phyloP scores from a whole-genome alignment of 2,888 invertebrate species.

The Drosophila bunnanda region DNA sequence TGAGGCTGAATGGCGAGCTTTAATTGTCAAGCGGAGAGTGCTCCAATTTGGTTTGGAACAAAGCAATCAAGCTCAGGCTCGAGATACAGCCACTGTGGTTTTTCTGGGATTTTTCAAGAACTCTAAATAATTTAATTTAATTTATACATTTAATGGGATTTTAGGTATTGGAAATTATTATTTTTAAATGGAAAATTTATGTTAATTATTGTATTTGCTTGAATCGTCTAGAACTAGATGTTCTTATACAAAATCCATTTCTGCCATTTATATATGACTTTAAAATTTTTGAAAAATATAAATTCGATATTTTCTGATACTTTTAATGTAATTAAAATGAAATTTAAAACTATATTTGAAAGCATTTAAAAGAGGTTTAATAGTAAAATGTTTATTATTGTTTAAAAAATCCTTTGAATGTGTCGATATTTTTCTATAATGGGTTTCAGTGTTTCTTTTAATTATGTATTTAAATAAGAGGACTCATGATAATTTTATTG shows the following conservation, averaged over 20 bases:
- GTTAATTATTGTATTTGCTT: too few species aligned
- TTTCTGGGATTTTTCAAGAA: not conserved
- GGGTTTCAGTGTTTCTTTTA: not conserved
- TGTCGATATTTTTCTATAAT: not conserved
- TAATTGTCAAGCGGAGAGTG: constrained; percentile 52
- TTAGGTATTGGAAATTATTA: too few species aligned
- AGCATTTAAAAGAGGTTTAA: not conserved
- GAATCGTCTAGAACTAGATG: not conserved
- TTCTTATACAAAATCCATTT: not conserved
- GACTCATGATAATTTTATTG: accelerated
- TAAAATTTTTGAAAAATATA: not conserved
- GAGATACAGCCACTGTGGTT: constrained; percentile 31
- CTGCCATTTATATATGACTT: not conserved
- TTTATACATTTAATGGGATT: too few species aligned
- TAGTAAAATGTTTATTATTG: not conserved
- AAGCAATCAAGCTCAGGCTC: constrained; percentile 31
- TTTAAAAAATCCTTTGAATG: not conserved
- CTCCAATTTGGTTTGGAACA: constrained; percentile 44
- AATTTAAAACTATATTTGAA: not conserved
- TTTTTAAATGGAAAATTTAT: too few species aligned
- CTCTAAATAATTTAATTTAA: not conserved
- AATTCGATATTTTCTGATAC: not conserved
- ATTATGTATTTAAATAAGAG: not conserved
- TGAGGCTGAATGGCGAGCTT: constrained; percentile 43
- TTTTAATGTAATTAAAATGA: not conserved